Evolutionary conservation across 2,113 vertebrate genomes (phyloP), one percentile per base, ranked within the genome.

Genomic region (Spilogale gracilis): DNA sequence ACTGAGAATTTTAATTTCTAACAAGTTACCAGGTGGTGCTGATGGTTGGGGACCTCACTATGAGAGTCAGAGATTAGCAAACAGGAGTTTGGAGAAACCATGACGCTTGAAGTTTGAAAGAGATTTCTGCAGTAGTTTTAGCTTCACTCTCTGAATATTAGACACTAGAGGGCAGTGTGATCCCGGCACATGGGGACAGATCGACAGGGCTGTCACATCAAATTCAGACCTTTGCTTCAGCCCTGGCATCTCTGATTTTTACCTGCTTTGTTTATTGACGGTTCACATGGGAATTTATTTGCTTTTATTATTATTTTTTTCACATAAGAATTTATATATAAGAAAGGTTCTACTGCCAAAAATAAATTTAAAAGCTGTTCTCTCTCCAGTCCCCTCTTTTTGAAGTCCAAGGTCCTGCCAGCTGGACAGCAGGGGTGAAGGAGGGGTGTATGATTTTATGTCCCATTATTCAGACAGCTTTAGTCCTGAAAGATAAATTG

Each of bases 391-490:
- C 67, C 67, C n/a, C 56, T n/a, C 38, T 71, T 63, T 90, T 86
- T 65, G 60, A 91, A 79, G 13, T 50, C 67, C 30, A 9, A 0
- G 48, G 10, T 12, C 50, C 43, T 83, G 88, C 17, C 79, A 86
- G 11, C 12, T 58, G 54, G 80, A 48, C 32, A 78, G 48, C 48
- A 20, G 30, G 45, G 20, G 14, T 1, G 12, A 43, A 27, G 45
- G 18, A 38, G 38, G n/a, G 38, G 73, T 25, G 23, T 12, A 48
- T 3, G 63, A 20, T 63, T 92, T 32, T 65, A 69, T 73, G 32
- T 71, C 32, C 45, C 10, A 20, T 94, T 74, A 20, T 99, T 99
- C 99, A 99, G 98, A 85, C 94, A 98, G 93, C 9, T 89, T 74
- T 98, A 52, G 30, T 73, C 84, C 50, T 32, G 76, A 69, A 60